Evolutionary conservation across 2,797 vertebrate species (phyloP).

Genomic region (Cynopterus sphinx): DNA sequence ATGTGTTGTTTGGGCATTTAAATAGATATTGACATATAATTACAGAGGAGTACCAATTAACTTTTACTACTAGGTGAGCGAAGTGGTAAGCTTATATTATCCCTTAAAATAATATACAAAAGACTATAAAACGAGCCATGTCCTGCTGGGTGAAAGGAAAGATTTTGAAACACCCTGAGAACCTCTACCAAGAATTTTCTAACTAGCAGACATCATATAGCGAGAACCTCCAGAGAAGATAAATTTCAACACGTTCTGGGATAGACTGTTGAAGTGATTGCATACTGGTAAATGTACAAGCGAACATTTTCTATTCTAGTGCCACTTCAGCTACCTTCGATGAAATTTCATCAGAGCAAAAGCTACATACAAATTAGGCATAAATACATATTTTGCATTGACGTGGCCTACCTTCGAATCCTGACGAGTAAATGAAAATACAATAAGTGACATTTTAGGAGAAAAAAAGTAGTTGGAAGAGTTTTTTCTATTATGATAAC

Average conservation of each 20-base stretch:
- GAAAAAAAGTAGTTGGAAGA: neutral
- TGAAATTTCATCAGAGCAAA: neutral
- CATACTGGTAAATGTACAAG: neutral
- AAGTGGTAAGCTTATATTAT: neutral
- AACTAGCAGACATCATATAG: neutral
- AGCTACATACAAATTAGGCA: neutral
- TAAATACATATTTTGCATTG: neutral
- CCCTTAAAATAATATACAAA: conserved; percentile 12
- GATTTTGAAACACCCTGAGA: conserved; percentile 18
- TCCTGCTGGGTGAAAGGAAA: neutral
- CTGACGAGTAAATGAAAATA: conserved; percentile 15
- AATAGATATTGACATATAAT: conserved; percentile 9
- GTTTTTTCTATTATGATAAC: neutral
- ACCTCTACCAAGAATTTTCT: conserved; percentile 27
- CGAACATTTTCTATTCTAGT: neutral
- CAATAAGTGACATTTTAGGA: neutral
- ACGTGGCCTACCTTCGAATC: neutral
- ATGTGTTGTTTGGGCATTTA: conserved; percentile 27
- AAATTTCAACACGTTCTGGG: conserved; percentile 36
- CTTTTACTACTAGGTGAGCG: neutral
- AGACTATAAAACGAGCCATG: neutral
- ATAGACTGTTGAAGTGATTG: conserved; percentile 28
- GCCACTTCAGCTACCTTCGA: neutral
- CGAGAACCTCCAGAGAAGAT: neutral
- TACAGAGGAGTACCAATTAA: conserved; percentile 38